Conservation (phyloP, 2,113 vertebrate genomes). For the Dipodomys spectabilis region DNA sequence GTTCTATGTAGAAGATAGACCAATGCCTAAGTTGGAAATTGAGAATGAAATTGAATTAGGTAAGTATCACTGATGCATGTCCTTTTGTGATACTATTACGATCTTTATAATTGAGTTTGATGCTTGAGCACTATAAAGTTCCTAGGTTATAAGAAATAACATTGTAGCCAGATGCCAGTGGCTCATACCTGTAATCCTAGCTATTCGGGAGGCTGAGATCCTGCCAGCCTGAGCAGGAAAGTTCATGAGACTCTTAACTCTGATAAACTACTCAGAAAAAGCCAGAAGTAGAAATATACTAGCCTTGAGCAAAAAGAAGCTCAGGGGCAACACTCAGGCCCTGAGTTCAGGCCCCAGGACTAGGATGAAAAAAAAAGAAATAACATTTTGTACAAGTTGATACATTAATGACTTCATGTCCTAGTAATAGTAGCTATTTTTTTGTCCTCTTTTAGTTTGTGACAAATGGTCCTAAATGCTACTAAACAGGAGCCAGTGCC, state of each 20-base stretch:
- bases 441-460: slow-evolving; percentile 20
- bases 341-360: too few relatives aligned
- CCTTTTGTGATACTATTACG: slow-evolving; percentile 40
- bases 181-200: too few relatives aligned
- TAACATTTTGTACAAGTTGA: neutral
- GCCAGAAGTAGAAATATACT: neutral
- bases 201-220: too few relatives aligned
- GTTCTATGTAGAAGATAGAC: slow-evolving; percentile 81
- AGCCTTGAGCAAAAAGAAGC: neutral
- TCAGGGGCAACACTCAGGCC: too few relatives aligned
- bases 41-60: slow-evolving; percentile 83
- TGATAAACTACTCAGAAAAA: too few relatives aligned
- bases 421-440: neutral
- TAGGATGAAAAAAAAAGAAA: too few relatives aligned
- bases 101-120: slow-evolving; percentile 47
- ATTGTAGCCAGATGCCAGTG: neutral
- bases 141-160: slow-evolving; percentile 9
- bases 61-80: slow-evolving; percentile 67
- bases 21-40: slow-evolving; percentile 84
- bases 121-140: neutral
- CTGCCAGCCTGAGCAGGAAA: too few relatives aligned
- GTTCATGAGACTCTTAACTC: too few relatives aligned
- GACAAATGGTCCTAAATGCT: slow-evolving; percentile 57
- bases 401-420: slow-evolving; percentile 12
- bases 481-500: neutral